Evolutionary conservation across 2,113 vertebrate species (phyloP), one percentile per base, ranked within the genome.

Genomic region (Panurus biarmicus): DNA sequence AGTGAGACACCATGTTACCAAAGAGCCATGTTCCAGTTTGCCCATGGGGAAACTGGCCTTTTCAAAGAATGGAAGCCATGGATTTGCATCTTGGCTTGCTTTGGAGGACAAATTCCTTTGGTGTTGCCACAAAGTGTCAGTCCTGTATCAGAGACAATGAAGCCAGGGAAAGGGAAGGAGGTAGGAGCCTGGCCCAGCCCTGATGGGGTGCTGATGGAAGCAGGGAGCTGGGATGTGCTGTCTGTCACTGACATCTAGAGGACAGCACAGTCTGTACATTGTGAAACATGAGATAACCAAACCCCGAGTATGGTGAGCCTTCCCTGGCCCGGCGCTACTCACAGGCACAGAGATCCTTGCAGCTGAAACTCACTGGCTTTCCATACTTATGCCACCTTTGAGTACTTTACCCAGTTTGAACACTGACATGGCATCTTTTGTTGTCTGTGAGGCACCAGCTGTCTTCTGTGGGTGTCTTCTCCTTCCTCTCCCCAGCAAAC

Each of bases 181-280:
- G 38, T 14, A 66, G 53, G 36, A 74, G 8, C 23, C 35, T 13
- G n/a, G n/a, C 25, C 76, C 29, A 44, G 67, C 16, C 15, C 3
- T 19, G 57, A 3, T 0, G 9, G 7, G 1, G 5, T 38, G 28
- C 50, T 40, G 47, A 7, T 82, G 58, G 66, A 35, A 78, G 72
- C 2, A 8, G 23, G 38, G 38, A 76, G 10, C 7, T 67, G 48
- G 35, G 47, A 51, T 74, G 56, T 33, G 23, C 92, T 94, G 89
- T 54, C 58, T 77, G 38, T 70, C 94, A 42, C 96, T 92, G 97
- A 94, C 95, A 97, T 67, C 97, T 97, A 95, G 94, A 96, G 97
- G 97, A 64, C 66, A 44, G 29, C 5, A 2, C 47, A 25, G 12
- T 10, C 19, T 40, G 33, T 11, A 5, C 22, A 0, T 4, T 24